Evolutionary conservation across 2,113 vertebrate species (phyloP).

Genomic region (Grantiella picta): DNA sequence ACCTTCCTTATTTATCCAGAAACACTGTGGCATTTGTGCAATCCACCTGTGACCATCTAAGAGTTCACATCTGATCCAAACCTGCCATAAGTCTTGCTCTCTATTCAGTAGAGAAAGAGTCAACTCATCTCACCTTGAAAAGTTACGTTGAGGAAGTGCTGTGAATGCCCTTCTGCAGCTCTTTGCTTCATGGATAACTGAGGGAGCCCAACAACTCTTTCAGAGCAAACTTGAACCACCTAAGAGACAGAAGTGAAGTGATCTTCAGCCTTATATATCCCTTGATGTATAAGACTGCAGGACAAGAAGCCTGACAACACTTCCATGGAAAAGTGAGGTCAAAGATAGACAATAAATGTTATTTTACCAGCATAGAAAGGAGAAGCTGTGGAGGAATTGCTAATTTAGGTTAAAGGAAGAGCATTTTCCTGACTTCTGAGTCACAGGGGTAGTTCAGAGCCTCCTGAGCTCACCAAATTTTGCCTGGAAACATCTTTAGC

Average conservation of each 20-base stretch:
- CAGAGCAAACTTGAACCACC: not conserved
- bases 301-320: not conserved
- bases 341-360: not conserved
- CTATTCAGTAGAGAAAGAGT: not conserved
- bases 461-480: not conserved
- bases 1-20: not conserved
- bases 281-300: not conserved
- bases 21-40: not conserved
- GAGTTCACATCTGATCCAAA: not conserved
- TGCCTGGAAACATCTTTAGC: not conserved
- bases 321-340: not conserved
- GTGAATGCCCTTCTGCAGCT: not conserved
- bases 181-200: not conserved
- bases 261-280: too few species aligned
- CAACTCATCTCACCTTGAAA: not conserved
- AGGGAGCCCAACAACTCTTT: not conserved
- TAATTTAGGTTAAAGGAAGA: not conserved
- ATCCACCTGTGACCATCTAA: not conserved
- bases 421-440: not conserved
- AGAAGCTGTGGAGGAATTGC: not conserved
- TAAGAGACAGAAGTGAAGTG: not conserved
- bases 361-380: not conserved
- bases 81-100: not conserved
- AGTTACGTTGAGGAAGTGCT: not conserved
- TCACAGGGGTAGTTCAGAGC: fast-evolving